phyloP scores from a whole-genome alignment of 2,888 invertebrate genomes.

The Acanthopleura granulata region DNA sequence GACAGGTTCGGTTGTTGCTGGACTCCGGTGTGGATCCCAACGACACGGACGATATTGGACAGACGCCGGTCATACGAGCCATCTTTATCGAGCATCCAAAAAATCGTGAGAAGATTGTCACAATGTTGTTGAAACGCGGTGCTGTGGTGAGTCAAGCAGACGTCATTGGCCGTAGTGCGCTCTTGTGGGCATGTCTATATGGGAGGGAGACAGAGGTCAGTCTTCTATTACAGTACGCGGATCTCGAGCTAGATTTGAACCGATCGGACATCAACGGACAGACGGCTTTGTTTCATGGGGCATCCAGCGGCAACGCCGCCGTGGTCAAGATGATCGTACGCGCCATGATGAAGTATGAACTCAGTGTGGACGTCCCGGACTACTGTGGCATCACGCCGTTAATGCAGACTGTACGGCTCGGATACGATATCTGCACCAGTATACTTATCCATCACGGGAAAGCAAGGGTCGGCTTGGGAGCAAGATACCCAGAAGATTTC shows the following conservation, averaged over 20 bases:
- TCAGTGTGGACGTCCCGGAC: constrained; percentile 42
- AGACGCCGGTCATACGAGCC: constrained; percentile 43
- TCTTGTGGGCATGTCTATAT: constrained; percentile 46
- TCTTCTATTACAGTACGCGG: constrained; percentile 38
- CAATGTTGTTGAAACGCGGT: constrained; percentile 37
- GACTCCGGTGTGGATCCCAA: constrained; percentile 35
- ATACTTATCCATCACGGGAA: constrained; percentile 41
- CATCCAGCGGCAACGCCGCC: constrained; percentile 45
- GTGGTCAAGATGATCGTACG: constrained; percentile 44
- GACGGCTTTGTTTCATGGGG: constrained; percentile 44
- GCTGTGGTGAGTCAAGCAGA: constrained; percentile 38
- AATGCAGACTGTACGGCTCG: constrained; percentile 41
- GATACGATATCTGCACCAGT: constrained; percentile 46
- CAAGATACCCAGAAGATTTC: constrained; percentile 31
- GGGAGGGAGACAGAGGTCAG: constrained; percentile 39
- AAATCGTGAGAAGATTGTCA: constrained; percentile 35
- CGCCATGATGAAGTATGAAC: constrained; percentile 33
- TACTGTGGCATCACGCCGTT: constrained; percentile 40
- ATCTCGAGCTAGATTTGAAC: constrained; percentile 44
- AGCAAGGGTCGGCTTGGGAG: constrained; percentile 40
- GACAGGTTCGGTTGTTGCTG: constrained; percentile 44
- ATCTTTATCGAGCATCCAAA: constrained; percentile 40
- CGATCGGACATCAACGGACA: constrained; percentile 44
- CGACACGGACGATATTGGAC: constrained; percentile 44
- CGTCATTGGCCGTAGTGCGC: constrained; percentile 42